phyloP scores from a whole-genome alignment of 2,888 invertebrate genomes.

The Acleris literana region DNA sequence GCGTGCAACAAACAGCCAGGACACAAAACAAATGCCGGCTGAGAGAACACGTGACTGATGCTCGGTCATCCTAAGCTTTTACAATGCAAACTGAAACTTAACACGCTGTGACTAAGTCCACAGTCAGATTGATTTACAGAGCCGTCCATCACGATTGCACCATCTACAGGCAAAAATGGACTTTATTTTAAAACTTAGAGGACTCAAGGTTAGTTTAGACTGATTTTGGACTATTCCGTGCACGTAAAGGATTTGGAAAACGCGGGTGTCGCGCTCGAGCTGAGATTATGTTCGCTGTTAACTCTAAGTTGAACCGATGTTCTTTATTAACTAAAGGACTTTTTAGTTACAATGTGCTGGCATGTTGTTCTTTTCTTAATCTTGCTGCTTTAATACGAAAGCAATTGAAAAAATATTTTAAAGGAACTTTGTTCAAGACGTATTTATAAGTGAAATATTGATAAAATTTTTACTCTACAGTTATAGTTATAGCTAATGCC shows the following conservation, averaged over 20 bases:
- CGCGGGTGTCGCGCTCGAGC: neutral
- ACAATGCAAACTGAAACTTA: neutral
- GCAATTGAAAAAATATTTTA: too few species aligned
- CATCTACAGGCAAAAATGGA: neutral
- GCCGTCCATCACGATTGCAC: neutral
- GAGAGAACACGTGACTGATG: constrained; percentile 2
- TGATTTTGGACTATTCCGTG: neutral
- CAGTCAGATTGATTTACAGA: neutral
- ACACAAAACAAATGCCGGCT: neutral
- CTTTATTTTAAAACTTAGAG: neutral
- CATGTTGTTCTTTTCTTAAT: neutral
- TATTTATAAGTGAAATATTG: too few species aligned
- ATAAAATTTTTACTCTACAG: too few species aligned
- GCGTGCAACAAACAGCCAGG: too few species aligned
- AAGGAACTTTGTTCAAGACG: too few species aligned
- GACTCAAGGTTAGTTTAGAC: neutral
- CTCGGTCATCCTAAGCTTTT: neutral
- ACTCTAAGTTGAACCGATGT: neutral
- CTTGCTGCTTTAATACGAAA: neutral
- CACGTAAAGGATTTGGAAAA: neutral
- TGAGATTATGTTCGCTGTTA: constrained; percentile 2
- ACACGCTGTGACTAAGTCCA: neutral
- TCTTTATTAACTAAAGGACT: neutral
- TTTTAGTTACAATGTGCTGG: neutral
- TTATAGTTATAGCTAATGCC: too few species aligned